Percentiles rank a stretch among this genome's conserved stretches.
phyloP scores from a whole-genome alignment of 2,113 vertebrate genomes.

The Cyanoramphus novaezelandiae region DNA sequence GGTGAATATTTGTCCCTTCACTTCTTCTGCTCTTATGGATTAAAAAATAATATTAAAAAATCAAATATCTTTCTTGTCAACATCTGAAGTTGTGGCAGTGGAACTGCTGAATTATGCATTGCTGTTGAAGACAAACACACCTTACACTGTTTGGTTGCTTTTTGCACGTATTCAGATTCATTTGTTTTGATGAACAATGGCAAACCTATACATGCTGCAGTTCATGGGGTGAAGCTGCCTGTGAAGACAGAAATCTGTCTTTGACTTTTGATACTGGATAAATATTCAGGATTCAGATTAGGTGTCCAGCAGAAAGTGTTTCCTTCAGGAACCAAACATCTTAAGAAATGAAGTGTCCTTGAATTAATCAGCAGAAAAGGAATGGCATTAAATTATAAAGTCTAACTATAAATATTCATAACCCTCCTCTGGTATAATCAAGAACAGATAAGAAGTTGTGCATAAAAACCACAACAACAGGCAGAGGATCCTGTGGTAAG shows the following conservation, averaged over 20 bases:
- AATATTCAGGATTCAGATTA: constrained; percentile 72
- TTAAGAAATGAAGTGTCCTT: constrained; percentile 79
- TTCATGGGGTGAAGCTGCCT: constrained; percentile 16
- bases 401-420: constrained; percentile 82
- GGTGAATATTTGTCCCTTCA: constrained; percentile 22
- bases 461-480: constrained; percentile 70
- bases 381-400: constrained; percentile 80
- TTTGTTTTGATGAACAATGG: constrained; percentile 27
- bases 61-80: neutral
- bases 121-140: constrained; percentile 54
- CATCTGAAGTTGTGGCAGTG: constrained; percentile 36
- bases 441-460: constrained; percentile 78
- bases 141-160: constrained; percentile 41
- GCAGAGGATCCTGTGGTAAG: constrained; percentile 57
- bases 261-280: constrained; percentile 54
- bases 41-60: neutral
- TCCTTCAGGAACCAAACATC: constrained; percentile 64
- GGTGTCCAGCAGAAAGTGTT: constrained; percentile 67
- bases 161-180: constrained; percentile 17
- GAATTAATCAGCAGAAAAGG: constrained; percentile 82
- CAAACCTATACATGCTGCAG: neutral
- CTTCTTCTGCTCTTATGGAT: neutral
- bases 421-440: constrained; percentile 74
- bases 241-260: constrained; percentile 24
- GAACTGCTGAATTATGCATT: constrained; percentile 61